Percentiles rank a stretch among this genome's conserved stretches.
Conservation (phyloP, 1,140 invertebrate species). For the Thaumatotibia leucotreta region DNA sequence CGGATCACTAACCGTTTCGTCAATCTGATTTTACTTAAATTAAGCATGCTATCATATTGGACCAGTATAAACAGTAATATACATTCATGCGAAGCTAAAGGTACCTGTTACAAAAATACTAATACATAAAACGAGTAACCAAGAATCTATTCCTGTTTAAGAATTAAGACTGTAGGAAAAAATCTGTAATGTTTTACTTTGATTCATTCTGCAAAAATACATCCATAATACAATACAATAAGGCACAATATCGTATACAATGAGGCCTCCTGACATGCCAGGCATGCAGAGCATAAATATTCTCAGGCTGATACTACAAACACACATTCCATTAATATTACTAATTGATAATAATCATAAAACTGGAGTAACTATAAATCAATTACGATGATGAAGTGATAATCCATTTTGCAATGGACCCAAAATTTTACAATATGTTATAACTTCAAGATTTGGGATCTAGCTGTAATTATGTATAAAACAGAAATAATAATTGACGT, state of each 20-base stretch:
- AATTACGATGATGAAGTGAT: too few species aligned
- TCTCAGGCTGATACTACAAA: conserved; percentile 1
- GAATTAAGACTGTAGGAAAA: too few species aligned
- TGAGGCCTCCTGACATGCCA: conserved; percentile 25
- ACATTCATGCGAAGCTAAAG: background rate
- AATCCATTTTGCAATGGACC: too few species aligned
- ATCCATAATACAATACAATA: conserved; percentile 7
- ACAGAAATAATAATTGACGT: too few species aligned
- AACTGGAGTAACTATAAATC: too few species aligned
- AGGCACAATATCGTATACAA: conserved; percentile 16
- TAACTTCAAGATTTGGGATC: too few species aligned
- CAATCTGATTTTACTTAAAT: background rate
- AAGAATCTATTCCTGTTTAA: too few species aligned
- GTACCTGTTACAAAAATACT: background rate
- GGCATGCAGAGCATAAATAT: conserved; percentile 20
- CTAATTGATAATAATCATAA: background rate
- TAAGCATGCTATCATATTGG: background rate
- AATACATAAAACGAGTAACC: background rate
- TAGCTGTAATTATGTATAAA: too few species aligned
- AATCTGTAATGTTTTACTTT: conserved; percentile 18
- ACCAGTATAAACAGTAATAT: background rate
- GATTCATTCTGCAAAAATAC: conserved; percentile 16
- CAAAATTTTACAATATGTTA: too few species aligned
- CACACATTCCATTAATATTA: background rate
- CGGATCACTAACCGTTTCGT: too few species aligned